Conservation (phyloP, 1,140 invertebrate species). For the Drosophila grimshawi region DNA sequence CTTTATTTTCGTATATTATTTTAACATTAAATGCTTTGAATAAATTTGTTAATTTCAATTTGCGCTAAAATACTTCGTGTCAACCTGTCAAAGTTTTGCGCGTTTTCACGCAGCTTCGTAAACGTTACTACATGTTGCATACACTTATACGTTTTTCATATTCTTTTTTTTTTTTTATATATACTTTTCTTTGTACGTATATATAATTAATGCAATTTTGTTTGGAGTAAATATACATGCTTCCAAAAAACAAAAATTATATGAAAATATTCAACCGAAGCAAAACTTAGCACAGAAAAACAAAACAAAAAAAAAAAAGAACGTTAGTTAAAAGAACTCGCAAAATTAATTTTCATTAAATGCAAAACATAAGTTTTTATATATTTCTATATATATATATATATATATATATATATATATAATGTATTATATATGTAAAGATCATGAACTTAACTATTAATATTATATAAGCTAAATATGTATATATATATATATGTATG, state of each 20-base stretch:
- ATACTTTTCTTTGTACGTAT: conserved; percentile 12
- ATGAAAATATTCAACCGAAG: background rate
- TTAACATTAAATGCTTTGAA: conserved; percentile 71
- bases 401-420: conserved; percentile 19
- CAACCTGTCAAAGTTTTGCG: conserved; percentile 11
- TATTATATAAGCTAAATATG: conserved; percentile 34
- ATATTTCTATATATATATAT: conserved; percentile 30
- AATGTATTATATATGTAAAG: conserved; percentile 29
- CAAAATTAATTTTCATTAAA: conserved; percentile 42
- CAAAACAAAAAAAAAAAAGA: background rate
- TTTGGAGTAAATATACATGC: conserved; percentile 30
- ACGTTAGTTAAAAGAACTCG: conserved; percentile 12
- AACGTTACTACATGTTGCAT: conserved; percentile 1
- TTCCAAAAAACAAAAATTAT: background rate
- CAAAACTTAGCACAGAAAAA: conserved; percentile 2
- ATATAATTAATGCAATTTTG: conserved; percentile 5
- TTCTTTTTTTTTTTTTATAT: background rate
- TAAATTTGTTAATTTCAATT: conserved; percentile 55
- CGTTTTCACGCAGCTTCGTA: conserved; percentile 14
- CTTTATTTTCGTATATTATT: conserved; percentile 20
- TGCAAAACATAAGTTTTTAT: conserved; percentile 38
- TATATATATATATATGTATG: conserved; percentile 23
- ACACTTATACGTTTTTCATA: background rate
- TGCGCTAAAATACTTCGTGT: conserved; percentile 31
- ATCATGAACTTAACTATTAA: conserved; percentile 35